These are phyloP conservation scores for Cloeon dipterum DNA, from an alignment of 2,888 invertebrate genomes.

Conservation along the genomic window DNA sequence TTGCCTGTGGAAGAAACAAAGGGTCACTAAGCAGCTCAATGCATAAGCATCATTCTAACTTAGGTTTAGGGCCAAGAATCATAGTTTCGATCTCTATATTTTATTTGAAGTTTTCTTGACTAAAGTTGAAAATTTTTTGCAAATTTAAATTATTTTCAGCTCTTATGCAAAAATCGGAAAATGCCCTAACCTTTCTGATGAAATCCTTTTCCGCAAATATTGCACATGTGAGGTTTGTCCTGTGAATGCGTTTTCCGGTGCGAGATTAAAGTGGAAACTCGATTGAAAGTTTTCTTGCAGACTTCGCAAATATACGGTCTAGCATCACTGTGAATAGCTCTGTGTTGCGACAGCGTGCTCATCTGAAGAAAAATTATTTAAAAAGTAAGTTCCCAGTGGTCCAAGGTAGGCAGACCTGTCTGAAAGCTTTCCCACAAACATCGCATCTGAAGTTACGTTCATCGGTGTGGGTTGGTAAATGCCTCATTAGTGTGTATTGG, in stretches of 20 bases:
- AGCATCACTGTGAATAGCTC: constrained; percentile 54
- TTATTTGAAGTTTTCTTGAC: too few species aligned
- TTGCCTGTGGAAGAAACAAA: constrained; percentile 29
- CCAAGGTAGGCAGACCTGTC: constrained; percentile 10
- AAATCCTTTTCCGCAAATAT: constrained; percentile 52
- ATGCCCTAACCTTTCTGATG: constrained; percentile 46
- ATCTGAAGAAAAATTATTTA: constrained; percentile 24
- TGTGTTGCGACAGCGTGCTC: constrained; percentile 51
- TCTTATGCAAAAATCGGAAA: too few species aligned
- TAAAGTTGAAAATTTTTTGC: too few species aligned
- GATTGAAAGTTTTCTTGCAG: constrained; percentile 54
- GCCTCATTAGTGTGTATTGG: constrained; percentile 51
- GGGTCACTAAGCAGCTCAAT: background rate
- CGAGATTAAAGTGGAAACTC: constrained; percentile 56
- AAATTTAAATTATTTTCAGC: too few species aligned
- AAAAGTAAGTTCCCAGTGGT: background rate
- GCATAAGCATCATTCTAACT: too few species aligned
- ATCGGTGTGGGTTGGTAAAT: constrained; percentile 52
- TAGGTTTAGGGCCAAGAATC: constrained; percentile 1
- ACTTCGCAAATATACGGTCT: constrained; percentile 49
- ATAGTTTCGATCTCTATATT: too few species aligned
- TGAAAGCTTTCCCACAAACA: constrained; percentile 35
- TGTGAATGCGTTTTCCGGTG: constrained; percentile 56
- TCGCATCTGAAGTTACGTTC: constrained; percentile 52
- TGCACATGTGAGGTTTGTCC: constrained; percentile 47